Evolutionary conservation across 1,140 invertebrate species (phyloP), one percentile per base, ranked within the genome.

Genomic region (Philaenus spumarius): DNA sequence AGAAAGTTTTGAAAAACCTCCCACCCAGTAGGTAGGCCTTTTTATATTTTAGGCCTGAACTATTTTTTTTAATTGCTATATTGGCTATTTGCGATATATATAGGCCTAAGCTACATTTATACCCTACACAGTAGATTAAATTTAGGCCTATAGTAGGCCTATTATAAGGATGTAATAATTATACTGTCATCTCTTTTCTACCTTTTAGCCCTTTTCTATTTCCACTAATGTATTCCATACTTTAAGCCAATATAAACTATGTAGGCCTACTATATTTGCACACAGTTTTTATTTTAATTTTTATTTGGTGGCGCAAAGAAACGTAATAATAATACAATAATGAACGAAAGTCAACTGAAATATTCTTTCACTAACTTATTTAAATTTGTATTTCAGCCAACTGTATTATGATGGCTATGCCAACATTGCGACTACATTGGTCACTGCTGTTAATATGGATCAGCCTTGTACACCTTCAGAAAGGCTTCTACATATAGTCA

Each of bases 391-490:
- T 79, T 75, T 15, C 72, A 97, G 95, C 68, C 91, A 94, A 72
- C 71, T 94, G 12, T 90, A 87, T 69, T 93, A 93, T 66, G 96
- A 98, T 83, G 95, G 95, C 5, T 85, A 96, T 73, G 90, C 95
- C 72, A 82, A 85, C 22, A 74, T 97, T 26, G 95, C 95, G 0
- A 84, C 92, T 0, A 88, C 83, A 52, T 73, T 98, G 39, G 83
- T 90, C 1, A 82, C 84, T 55, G 72, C 86, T 20, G 83, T 93
- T 0, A 90, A 95, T 71, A 85, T 92, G 1, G 90, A 95, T 65
- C 90, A 92, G 53, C 84, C 91, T 20, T 97, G 95, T 71, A 92
- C 96, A 11, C 95, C 96, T 0, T 97, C 94, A 37, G 95, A 99
- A 72, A 81, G 92, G 67, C 78, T 98, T 0, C 75, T 94, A 11